Evolutionary conservation across 2,113 vertebrate species (phyloP), one percentile per base, ranked within the genome.

Genomic region (Chamaea fasciata): DNA sequence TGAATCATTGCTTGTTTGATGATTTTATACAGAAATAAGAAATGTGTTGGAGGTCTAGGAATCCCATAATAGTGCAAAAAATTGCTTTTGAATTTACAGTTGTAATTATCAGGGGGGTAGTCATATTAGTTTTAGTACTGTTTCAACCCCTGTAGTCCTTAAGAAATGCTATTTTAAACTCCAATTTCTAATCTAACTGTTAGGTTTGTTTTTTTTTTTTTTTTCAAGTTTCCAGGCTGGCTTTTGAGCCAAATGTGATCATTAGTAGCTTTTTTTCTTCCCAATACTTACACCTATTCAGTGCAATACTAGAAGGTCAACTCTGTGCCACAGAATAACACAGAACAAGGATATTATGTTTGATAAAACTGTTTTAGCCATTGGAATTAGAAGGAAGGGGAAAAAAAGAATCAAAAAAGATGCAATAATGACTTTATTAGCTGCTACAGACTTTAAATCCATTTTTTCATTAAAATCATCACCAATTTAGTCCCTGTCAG

Each of bases 71-170:
- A 35, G 5, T 44, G 16, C 4, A 56, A 82, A 46, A 83, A 77
- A 75, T 31, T 0, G 7, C 8, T n/a, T 81, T 67, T 59, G 33
- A 19, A 64, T 15, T 77, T 60, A 60, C 0, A 1, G 3, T 65
- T 42, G 87, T 73, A 64, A 73, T 79, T 37, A 21, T 26, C 73
- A 8, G 11, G 1, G 3, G 9, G 2, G 4, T 1, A 55, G 5
- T 55, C 12, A 42, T 60, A 2, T 28, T 62, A 49, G 14, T 10
- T 67, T 74, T 41, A 57, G 13, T 22, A 52, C 2, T 24, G 1
- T 19, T 83, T 84, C 67, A 41, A 70, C 0, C 3, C 3, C 5
- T 37, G 2, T n/a, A 56, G 15, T 77, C 31, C 27, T 56, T 69
- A 69, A 33, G 14, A 76, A 92, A 64, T 64, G 1, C 0, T 73